phyloP scores from a whole-genome alignment of 2,113 vertebrate species.

The Xiphophorus couchianus region DNA sequence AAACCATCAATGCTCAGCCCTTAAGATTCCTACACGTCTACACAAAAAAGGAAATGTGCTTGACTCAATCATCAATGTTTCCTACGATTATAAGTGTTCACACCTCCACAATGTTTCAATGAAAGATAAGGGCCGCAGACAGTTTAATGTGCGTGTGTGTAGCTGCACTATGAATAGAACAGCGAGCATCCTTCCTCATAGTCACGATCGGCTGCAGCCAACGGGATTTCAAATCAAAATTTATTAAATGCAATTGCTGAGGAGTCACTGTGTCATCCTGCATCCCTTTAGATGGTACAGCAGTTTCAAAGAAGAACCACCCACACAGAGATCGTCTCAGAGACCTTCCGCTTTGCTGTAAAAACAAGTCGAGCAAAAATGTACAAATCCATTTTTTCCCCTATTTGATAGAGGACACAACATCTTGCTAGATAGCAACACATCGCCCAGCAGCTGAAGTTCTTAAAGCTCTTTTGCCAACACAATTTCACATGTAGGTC shows the following conservation, averaged over 20 bases:
- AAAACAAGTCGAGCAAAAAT: not conserved
- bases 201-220: not conserved
- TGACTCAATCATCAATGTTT: not conserved
- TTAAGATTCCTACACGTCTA: not conserved
- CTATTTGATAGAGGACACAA: not conserved
- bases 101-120: not conserved
- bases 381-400: not conserved
- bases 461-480: not conserved
- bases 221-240: not conserved
- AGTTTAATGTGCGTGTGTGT: not conserved
- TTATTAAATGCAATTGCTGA: slow-evolving; percentile 1
- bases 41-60: not conserved
- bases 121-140: not conserved
- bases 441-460: not conserved
- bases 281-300: not conserved
- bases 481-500: not conserved
- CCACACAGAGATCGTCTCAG: not conserved
- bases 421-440: not conserved
- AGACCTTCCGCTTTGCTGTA: not conserved
- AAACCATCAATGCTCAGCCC: not conserved
- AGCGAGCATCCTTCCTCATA: not conserved
- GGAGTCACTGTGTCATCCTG: not conserved
- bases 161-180: not conserved
- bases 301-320: not conserved
- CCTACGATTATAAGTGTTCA: not conserved